Conservation (phyloP, 2,797 vertebrate genomes). For the Paedocypris micromegethes region DNA sequence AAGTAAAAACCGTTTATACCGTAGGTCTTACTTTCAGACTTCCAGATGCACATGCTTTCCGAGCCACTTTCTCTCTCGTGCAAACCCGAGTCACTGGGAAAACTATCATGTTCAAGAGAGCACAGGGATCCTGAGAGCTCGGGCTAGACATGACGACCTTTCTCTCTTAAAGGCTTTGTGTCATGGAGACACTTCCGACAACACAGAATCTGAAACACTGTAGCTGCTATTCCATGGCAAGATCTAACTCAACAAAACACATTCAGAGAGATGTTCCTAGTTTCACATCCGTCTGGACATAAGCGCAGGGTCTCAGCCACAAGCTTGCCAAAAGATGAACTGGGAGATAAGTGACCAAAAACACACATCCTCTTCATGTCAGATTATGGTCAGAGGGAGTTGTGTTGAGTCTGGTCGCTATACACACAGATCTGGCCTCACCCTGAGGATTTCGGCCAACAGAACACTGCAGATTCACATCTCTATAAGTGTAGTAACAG, state of each 20-base stretch:
- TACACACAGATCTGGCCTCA: constrained; percentile 39
- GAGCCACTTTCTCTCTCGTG: constrained; percentile 15
- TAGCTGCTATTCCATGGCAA: constrained; percentile 1
- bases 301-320: background rate
- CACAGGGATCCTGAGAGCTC: constrained; percentile 29
- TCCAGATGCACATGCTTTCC: background rate
- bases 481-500: constrained; percentile 46
- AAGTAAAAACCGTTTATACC: no score
- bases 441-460: constrained; percentile 39
- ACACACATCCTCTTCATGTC: constrained; percentile 31
- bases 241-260: constrained; percentile 16
- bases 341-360: constrained; percentile 23
- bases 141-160: constrained; percentile 31
- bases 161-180: constrained; percentile 43
- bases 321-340: constrained; percentile 21
- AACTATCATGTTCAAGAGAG: constrained; percentile 46
- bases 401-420: constrained; percentile 41
- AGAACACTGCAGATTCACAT: constrained; percentile 40
- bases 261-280: constrained; percentile 18
- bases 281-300: constrained; percentile 25
- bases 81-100: constrained; percentile 35
- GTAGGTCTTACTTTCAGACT: background rate
- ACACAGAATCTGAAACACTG: constrained; percentile 14
- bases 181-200: constrained; percentile 44
- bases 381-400: constrained; percentile 20